phyloP scores from a whole-genome alignment of 2,888 invertebrate genomes.

The Ernsta delagoae region DNA sequence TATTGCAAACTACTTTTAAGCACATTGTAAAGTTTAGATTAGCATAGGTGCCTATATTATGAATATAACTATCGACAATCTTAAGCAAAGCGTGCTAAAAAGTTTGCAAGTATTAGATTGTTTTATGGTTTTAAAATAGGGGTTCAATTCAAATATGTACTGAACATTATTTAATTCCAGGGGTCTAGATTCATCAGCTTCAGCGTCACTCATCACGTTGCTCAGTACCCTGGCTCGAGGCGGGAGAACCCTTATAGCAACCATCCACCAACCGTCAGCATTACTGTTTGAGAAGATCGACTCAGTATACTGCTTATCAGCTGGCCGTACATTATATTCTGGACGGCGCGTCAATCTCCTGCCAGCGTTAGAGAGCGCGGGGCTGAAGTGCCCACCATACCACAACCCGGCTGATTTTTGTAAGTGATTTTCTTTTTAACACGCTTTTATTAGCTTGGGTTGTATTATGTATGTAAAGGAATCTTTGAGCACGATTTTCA shows the following conservation, averaged over 20 bases:
- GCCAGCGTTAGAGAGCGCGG: conserved; percentile 90
- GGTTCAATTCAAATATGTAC: too few species aligned
- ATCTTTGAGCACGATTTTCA: too few species aligned
- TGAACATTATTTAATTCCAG: conserved; percentile 81
- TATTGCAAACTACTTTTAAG: too few species aligned
- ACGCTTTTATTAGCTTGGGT: too few species aligned
- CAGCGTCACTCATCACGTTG: conserved; percentile 92
- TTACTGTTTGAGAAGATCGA: conserved; percentile 97
- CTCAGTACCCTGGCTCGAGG: conserved; percentile 92
- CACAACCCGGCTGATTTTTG: conserved; percentile 98
- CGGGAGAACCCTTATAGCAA: conserved; percentile 95
- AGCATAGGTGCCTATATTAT: too few species aligned
- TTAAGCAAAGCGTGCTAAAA: too few species aligned
- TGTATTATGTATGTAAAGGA: too few species aligned
- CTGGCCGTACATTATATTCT: conserved; percentile 93
- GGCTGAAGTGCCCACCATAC: conserved; percentile 93
- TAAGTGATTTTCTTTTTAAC: conserved; percentile 81
- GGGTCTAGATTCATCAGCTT: conserved; percentile 95
- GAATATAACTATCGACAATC: too few species aligned
- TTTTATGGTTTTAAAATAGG: too few species aligned
- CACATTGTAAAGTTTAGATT: too few species aligned
- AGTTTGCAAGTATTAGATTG: too few species aligned
- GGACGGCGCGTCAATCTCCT: conserved; percentile 90
- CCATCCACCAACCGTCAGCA: conserved; percentile 97
- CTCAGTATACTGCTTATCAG: conserved; percentile 92